Evolutionary conservation across 2,888 invertebrate species (phyloP), one percentile per base, ranked within the genome.

Genomic region (Muscina levida): DNA sequence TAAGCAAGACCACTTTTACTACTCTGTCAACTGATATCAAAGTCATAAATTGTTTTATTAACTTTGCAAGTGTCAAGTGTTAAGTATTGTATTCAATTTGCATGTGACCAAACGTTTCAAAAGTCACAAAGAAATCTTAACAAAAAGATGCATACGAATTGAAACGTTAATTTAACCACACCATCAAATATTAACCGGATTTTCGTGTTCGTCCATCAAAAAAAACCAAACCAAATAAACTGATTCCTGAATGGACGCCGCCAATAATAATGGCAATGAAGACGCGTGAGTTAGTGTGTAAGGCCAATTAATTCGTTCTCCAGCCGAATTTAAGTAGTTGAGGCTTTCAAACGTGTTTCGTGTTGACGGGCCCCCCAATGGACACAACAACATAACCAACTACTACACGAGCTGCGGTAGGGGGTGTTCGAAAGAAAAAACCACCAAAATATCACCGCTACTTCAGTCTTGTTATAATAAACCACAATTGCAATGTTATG

Each of bases 131-230:
- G 22, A 22, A 6, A 51, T n/a, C 39, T 62, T 17, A 48, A 48
- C 39, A 22, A 53, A 22, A 44, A 48, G 48, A 48, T 37, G 39
- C 59, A 59, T 37, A 51, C 37, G 59, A 59, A 59, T 37, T 59
- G 8, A 39, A 59, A 59, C n/a, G n/a, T n/a, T n/a, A n/a, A 31
- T 8, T 8, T 31, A 31, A 59, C 26, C 0, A 57, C 13, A 31
- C n/a, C n/a, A 67, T 0, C 15, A 24, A 8, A 42, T 22, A 42
- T 62, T 62, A 80, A 80, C 77, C 67, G 66, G 80, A 77, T 71
- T 74, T 77, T 73, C 71, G 67, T 74, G 80, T 71, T 80, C 62
- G n/a, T 6, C 2, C 31, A 57, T n/a, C 48, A 51, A 68, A 53
- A 62, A n/a, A 44, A 57, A 68, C 24, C 19, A 19, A 70, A 46